Percentiles rank a stretch among this genome's conserved stretches.
These are phyloP conservation scores for Leucophora obtusa DNA, from an alignment of 2,888 invertebrate genomes.

Conservation along the genomic window DNA sequence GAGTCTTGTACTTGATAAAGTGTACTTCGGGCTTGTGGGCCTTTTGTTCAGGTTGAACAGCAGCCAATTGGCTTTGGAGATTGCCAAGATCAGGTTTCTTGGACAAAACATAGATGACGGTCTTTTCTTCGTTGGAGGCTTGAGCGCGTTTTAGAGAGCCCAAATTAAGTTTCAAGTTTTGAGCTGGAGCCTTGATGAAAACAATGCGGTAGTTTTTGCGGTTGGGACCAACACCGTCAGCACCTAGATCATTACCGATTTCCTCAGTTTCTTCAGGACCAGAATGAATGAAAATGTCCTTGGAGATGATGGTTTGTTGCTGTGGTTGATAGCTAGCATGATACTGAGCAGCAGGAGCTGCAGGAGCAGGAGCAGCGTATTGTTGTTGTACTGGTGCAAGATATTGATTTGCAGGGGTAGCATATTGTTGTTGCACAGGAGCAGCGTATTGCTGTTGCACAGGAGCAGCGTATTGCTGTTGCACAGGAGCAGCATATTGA, in stretches of 20 bases:
- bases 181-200: conserved; percentile 78
- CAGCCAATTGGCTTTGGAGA: conserved; percentile 84
- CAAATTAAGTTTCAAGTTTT: conserved; percentile 77
- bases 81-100: conserved; percentile 76
- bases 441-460: conserved; percentile 51
- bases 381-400: conserved; percentile 12
- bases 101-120: conserved; percentile 77
- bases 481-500: conserved; percentile 7
- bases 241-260: conserved; percentile 58
- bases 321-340: conserved; percentile 39
- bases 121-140: conserved; percentile 76
- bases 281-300: conserved; percentile 76
- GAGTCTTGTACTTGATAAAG: conserved; percentile 78
- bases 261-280: conserved; percentile 76
- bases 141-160: conserved; percentile 74
- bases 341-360: background rate
- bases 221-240: conserved; percentile 70
- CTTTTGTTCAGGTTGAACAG: conserved; percentile 70
- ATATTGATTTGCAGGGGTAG: conserved; percentile 9
- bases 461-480: conserved; percentile 43
- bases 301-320: conserved; percentile 71
- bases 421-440: conserved; percentile 32
- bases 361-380: background rate
- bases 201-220: conserved; percentile 78
- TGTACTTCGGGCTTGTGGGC: conserved; percentile 77